Conservation (phyloP, 2,888 invertebrate species). For the Volucella zonaria region DNA sequence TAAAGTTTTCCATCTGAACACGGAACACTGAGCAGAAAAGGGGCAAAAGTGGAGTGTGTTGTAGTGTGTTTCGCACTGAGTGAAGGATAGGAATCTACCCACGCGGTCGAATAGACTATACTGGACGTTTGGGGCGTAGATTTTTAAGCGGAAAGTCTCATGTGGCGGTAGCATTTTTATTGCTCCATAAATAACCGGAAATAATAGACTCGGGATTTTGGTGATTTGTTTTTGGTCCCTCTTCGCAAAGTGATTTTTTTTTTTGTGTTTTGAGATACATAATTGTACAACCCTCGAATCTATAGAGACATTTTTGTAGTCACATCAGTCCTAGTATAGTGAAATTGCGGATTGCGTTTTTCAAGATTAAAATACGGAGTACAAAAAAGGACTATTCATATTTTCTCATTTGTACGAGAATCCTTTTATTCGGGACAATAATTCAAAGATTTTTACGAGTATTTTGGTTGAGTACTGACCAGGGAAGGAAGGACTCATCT, state of each 20-base stretch:
- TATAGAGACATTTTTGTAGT: no score
- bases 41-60: not conserved
- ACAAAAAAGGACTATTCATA: no score
- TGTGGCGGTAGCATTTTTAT: conserved; percentile 66
- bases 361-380: no score
- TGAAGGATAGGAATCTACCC: not conserved
- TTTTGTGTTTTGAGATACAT: conserved; percentile 1
- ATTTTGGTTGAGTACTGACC: no score
- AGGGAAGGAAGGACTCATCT: no score
- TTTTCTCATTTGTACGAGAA: no score
- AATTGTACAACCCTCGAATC: no score
- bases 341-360: no score
- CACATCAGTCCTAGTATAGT: no score
- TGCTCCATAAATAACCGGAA: conserved; percentile 65
- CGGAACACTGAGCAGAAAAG: no score
- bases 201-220: conserved; percentile 59
- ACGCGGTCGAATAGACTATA: not conserved
- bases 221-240: no score
- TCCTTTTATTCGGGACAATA: not conserved
- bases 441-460: no score
- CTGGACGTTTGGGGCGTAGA: not conserved
- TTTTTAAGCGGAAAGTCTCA: conserved; percentile 53
- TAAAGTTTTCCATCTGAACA: conserved; percentile 19
- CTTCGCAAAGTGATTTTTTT: conserved; percentile 32
- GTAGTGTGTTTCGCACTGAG: not conserved